Base-by-base conservation (phyloP, 2,888 invertebrate genomes). In the Neria commutata region DNA sequence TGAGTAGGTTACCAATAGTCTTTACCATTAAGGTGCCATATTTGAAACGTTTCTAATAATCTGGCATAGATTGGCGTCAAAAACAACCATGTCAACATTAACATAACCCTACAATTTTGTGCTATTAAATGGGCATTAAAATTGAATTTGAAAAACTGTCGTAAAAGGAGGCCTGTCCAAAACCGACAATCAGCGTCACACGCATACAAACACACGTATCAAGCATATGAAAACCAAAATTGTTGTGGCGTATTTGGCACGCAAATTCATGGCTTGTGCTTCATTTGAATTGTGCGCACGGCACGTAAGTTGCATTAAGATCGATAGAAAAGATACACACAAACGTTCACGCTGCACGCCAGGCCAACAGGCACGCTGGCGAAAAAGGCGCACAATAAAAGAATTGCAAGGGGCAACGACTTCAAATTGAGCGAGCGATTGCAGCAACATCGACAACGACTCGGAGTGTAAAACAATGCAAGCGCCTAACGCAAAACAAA, bases 261-360 rank as follows among this genome's bases (percentile, higher is more conserved):
- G 37, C 37, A 37, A 37, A 37, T 14, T n/a, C n/a, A 37, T 42
- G 3, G 42, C 42, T 19, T 42, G 4, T 14, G 37, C n/a, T n/a
- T n/a, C n/a, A 42, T 17, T 42, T 42, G 42, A 42, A 42, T 19
- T 42, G 5, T 19, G 17, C 4, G 2, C 42, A 42, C 21, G 42
- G 42, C 42, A 42, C 42, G 42, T 14, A 42, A 21, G 42, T 42
- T 19, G 21, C 42, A 42, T 42, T 42, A 19, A 42, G 42, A 42
- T 42, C 21, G 42, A 42, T 42, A 42, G 42, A 42, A 42, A 3
- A 42, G 42, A 42, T 42, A 42, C 42, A 42, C 21, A 21, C 17
- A 42, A 42, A n/a, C n/a, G n/a, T n/a, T n/a, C n/a, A n/a, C n/a
- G n/a, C n/a, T n/a, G n/a, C n/a, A n/a, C 21, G 42, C 21, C 42